Conservation (phyloP, 2,113 vertebrate genomes). For the Tragulus kanchil region DNA sequence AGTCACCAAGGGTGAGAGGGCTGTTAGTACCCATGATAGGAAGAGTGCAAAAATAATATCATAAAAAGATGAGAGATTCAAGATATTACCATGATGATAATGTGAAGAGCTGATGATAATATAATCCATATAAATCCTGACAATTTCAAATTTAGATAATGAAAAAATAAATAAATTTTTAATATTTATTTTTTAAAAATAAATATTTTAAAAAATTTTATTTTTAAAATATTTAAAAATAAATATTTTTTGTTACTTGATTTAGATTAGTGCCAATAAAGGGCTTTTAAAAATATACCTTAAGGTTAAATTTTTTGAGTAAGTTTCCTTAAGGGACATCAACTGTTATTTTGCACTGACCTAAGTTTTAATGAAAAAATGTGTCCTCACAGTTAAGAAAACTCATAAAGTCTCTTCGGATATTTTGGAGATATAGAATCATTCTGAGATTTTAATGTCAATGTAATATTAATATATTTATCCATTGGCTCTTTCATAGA, state of each 20-base stretch:
- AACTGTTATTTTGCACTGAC: background rate
- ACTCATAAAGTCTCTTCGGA: background rate
- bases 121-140: conserved; percentile 36
- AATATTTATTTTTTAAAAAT: too few relatives aligned
- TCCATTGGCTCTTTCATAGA: background rate
- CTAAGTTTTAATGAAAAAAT: background rate
- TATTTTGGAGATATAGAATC: background rate
- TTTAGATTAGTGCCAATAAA: conserved; percentile 35
- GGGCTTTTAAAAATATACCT: background rate
- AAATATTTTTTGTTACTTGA: conserved; percentile 21
- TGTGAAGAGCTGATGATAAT: conserved; percentile 6
- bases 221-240: background rate
- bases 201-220: too few relatives aligned
- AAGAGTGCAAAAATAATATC: conserved; percentile 56
- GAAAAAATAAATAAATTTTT: conserved; percentile 5
- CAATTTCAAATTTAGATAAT: conserved; percentile 47
- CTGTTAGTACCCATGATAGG: conserved; percentile 66
- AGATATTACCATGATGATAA: conserved; percentile 56
- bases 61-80: conserved; percentile 75
- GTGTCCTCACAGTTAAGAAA: background rate
- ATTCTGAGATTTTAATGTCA: conserved; percentile 9
- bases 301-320: background rate
- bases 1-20: conserved; percentile 53
- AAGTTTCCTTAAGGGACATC: conserved; percentile 8
- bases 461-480: background rate